Percentiles rank a stretch among this genome's conserved stretches.
These are phyloP conservation scores for Drosophila littoralis DNA, from an alignment of 1,140 invertebrate genomes.

Conservation along the genomic window DNA sequence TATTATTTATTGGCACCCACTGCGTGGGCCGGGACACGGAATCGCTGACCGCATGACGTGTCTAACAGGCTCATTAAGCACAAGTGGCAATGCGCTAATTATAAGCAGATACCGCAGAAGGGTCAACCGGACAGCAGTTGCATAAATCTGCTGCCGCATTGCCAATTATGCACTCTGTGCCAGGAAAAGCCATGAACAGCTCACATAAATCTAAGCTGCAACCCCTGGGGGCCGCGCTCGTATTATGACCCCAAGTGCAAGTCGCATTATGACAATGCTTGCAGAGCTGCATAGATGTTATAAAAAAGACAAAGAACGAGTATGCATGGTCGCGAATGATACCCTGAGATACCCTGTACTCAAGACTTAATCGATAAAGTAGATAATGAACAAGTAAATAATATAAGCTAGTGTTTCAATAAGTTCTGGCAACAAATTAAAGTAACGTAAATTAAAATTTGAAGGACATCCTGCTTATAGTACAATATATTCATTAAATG, in stretches of 20 bases:
- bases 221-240: slow-evolving; percentile 21
- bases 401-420: no score
- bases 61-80: slow-evolving; percentile 80
- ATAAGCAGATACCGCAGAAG: slow-evolving; percentile 46
- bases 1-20: slow-evolving; percentile 70
- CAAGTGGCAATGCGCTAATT: slow-evolving; percentile 83
- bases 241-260: slow-evolving; percentile 49
- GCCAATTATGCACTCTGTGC: slow-evolving; percentile 79
- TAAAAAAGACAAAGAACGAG: slow-evolving; percentile 13
- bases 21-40: slow-evolving; percentile 32
- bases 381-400: no score
- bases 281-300: slow-evolving; percentile 30
- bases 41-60: slow-evolving; percentile 47
- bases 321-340: not conserved
- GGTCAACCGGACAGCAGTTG: slow-evolving; percentile 36
- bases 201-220: slow-evolving; percentile 64
- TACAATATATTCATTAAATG: no score
- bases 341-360: not conserved
- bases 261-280: slow-evolving; percentile 71
- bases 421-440: no score
- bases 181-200: slow-evolving; percentile 49
- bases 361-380: not conserved
- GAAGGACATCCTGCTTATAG: no score
- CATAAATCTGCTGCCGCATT: slow-evolving; percentile 70
- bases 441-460: no score